These are phyloP conservation scores for Psococerastis gibbosa DNA, from an alignment of 2,888 invertebrate genomes.

Conservation along the genomic window DNA sequence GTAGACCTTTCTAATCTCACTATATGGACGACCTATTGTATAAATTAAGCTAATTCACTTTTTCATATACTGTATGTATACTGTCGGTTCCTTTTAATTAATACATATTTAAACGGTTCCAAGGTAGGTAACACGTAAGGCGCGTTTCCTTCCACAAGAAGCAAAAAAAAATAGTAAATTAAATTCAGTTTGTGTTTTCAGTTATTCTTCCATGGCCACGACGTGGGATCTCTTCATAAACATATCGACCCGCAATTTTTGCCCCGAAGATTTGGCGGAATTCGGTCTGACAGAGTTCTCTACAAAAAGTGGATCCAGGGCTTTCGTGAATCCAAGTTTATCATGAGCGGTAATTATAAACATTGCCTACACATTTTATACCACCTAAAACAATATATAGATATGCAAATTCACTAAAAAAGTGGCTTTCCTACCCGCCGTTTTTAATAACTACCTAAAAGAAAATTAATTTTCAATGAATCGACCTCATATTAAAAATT, in stretches of 20 bases:
- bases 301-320: slow-evolving; percentile 16
- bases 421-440: no score
- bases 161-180: slow-evolving; percentile 38
- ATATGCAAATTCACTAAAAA: no score
- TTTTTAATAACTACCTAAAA: background rate
- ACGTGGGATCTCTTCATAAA: slow-evolving; percentile 51
- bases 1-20: no score
- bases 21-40: no score
- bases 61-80: no score
- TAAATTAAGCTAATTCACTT: no score
- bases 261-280: slow-evolving; percentile 49
- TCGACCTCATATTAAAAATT: slow-evolving; percentile 17
- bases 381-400: no score
- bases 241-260: slow-evolving; percentile 49
- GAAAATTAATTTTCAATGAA: slow-evolving; percentile 16
- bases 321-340: slow-evolving; percentile 1
- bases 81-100: no score
- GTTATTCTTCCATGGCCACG: slow-evolving; percentile 44
- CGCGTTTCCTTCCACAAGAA: no score
- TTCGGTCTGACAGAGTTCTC: slow-evolving; percentile 15
- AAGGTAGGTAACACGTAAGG: no score
- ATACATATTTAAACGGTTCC: no score
- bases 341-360: background rate
- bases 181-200: slow-evolving; percentile 4
- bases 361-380: background rate